A percentile compares a stretch with the other conserved stretches of the same genome.
Conservation (phyloP, 2,113 vertebrate genomes). For the Athene cunicularia region DNA sequence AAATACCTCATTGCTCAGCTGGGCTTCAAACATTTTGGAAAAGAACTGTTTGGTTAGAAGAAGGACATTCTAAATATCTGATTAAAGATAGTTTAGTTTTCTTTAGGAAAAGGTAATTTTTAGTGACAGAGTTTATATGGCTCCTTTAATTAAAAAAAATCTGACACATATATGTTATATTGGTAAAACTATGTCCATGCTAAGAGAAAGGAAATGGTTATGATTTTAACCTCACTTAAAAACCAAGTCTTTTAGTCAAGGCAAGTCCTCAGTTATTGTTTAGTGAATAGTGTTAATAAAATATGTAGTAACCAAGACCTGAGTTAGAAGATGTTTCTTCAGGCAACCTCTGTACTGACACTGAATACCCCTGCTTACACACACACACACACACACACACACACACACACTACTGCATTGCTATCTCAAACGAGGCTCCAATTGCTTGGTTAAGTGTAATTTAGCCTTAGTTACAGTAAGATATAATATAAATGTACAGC, state of each 20-base stretch:
- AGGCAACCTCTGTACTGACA: neutral
- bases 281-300: neutral
- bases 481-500: neutral
- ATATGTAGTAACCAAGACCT: neutral
- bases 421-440: neutral
- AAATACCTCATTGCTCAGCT: neutral
- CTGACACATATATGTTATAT: neutral
- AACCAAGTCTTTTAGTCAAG: neutral
- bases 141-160: neutral
- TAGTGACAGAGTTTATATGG: neutral
- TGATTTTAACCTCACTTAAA: neutral
- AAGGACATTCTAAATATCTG: neutral
- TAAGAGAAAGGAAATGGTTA: neutral
- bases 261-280: neutral
- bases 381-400: neutral
- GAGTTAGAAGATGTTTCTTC: neutral
- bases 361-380: neutral
- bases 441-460: neutral
- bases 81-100: neutral
- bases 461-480: neutral
- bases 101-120: neutral
- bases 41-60: neutral
- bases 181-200: neutral
- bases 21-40: neutral
- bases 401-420: neutral